A percentile compares a stretch with the other conserved stretches of the same genome.
These are phyloP conservation scores for Clamator glandarius DNA, from an alignment of 2,797 vertebrate genomes.

Conservation along the genomic window DNA sequence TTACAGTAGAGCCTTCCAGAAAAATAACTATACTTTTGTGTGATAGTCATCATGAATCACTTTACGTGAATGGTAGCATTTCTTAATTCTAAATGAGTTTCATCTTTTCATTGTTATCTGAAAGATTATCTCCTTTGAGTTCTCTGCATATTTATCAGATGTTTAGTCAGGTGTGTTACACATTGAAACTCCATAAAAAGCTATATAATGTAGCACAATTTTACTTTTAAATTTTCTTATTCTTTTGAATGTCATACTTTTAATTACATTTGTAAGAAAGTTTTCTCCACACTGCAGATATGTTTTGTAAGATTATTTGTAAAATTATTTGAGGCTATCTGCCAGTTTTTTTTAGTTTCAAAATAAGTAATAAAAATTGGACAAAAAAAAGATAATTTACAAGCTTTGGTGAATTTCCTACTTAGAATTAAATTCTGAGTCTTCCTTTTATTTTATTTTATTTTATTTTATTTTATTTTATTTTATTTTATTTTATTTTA, in stretches of 20 bases:
- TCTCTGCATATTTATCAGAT: not conserved
- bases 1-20: not conserved
- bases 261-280: not conserved
- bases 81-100: constrained; percentile 19
- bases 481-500: no score
- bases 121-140: not conserved
- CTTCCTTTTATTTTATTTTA: not conserved
- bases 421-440: not conserved
- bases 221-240: constrained; percentile 4
- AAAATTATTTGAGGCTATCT: not conserved
- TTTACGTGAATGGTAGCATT: not conserved
- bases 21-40: not conserved
- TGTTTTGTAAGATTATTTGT: not conserved
- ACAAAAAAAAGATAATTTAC: not conserved
- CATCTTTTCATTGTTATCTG: not conserved
- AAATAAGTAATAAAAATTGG: not conserved
- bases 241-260: not conserved
- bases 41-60: not conserved
- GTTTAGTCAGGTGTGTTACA: constrained; percentile 6
- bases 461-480: not conserved
- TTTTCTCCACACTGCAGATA: not conserved
- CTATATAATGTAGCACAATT: not conserved
- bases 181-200: not conserved
- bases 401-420: not conserved
- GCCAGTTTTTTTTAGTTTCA: not conserved